Evolutionary conservation across 1,140 invertebrate genomes (phyloP).

Genomic region (Rhopalosiphum maidis): DNA sequence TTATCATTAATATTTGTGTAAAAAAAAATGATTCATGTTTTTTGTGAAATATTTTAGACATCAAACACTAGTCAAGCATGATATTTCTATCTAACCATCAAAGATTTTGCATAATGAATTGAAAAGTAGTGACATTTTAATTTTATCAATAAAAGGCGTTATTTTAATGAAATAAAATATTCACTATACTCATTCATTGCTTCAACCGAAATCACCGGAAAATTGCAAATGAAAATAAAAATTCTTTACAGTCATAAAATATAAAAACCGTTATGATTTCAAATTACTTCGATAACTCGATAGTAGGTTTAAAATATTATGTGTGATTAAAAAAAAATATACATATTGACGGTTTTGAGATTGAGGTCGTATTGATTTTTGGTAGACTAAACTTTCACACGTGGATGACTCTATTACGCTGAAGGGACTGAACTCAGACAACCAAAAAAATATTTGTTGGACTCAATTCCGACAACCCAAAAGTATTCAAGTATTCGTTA

Average conservation of each 20-base stretch:
- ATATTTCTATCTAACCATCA: too few species aligned
- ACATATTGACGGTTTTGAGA: too few species aligned
- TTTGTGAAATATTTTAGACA: too few species aligned
- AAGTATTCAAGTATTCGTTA: background rate
- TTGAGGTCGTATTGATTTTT: background rate
- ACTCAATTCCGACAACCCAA: too few species aligned
- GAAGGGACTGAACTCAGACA: background rate
- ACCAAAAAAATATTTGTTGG: background rate
- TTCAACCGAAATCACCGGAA: too few species aligned
- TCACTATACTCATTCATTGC: too few species aligned
- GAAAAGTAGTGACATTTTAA: background rate
- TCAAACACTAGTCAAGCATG: too few species aligned
- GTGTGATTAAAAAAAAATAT: background rate
- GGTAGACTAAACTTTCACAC: background rate
- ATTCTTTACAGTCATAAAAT: background rate
- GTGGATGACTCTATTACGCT: background rate
- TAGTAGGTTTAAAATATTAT: background rate
- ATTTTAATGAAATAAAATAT: background rate
- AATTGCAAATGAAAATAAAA: background rate
- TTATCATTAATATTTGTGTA: too few species aligned
- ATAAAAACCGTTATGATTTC: background rate
- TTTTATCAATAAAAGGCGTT: background rate
- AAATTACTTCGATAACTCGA: background rate
- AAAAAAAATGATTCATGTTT: too few species aligned
- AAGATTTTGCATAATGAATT: background rate